Percentiles rank a stretch among this genome's conserved stretches.
Evolutionary conservation across 2,888 invertebrate genomes (phyloP).

Genomic region (Zaprionus obscuricornis): DNA sequence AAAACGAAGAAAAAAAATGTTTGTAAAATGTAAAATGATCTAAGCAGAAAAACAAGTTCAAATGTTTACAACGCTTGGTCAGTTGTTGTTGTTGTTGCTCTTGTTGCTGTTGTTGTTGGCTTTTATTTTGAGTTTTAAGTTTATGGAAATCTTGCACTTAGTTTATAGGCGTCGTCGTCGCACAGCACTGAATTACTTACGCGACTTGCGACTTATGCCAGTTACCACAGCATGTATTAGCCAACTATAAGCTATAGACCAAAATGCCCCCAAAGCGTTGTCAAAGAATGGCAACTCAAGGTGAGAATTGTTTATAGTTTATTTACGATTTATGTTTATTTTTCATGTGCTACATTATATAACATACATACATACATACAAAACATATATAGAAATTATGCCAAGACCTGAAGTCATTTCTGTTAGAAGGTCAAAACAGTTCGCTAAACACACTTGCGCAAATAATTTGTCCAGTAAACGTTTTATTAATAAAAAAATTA

Average conservation of each 20-base stretch:
- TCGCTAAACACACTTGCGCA: constrained; percentile 14
- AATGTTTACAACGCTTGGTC: constrained; percentile 39
- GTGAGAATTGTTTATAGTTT: constrained; percentile 47
- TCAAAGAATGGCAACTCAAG: constrained; percentile 62
- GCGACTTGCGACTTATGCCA: not conserved
- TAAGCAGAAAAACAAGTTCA: constrained; percentile 58
- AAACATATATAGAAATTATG: too few species aligned
- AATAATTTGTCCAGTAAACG: not conserved
- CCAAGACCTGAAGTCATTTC: constrained; percentile 20
- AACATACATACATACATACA: too few species aligned
- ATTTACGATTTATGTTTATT: constrained; percentile 20
- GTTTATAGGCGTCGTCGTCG: constrained; percentile 63
- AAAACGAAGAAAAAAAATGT: constrained; percentile 37
- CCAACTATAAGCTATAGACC: not conserved
- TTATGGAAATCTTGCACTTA: constrained; percentile 64
- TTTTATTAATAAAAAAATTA: too few species aligned
- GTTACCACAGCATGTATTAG: too few species aligned
- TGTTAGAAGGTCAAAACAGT: constrained; percentile 35
- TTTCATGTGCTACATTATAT: too few species aligned
- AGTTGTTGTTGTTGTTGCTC: constrained; percentile 32
- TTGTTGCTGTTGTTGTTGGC: constrained; percentile 22
- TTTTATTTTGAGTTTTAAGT: constrained; percentile 50
- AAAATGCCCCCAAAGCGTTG: constrained; percentile 22
- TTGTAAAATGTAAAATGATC: constrained; percentile 59
- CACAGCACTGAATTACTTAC: constrained; percentile 21